Percentiles rank a stretch among this genome's conserved stretches.
phyloP scores from a whole-genome alignment of 2,113 vertebrate species.

The Coracopsis vasa region DNA sequence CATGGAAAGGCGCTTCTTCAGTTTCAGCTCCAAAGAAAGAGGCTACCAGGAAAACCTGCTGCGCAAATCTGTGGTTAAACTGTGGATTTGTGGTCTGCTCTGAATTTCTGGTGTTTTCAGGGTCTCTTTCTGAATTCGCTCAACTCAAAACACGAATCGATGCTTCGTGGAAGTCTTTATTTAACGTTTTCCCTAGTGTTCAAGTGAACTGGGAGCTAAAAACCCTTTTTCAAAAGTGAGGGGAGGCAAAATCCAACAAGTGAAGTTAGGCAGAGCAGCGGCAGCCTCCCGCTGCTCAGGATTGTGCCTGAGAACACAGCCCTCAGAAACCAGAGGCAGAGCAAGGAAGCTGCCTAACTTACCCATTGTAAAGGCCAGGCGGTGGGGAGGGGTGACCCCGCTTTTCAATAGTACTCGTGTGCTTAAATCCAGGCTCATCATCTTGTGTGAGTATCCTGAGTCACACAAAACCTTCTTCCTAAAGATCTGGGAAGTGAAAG shows the following conservation, averaged over 20 bases:
- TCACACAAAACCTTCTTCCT: neutral
- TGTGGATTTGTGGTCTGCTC: neutral
- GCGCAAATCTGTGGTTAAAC: neutral
- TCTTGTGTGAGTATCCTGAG: neutral
- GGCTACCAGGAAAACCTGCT: neutral
- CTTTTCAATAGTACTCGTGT: neutral
- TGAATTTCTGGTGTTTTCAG: neutral
- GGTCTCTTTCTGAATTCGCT: neutral
- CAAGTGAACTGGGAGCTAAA: neutral
- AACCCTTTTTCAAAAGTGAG: neutral
- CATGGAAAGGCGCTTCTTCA: neutral
- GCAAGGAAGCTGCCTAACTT: neutral
- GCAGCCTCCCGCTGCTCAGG: slow-evolving; percentile 37
- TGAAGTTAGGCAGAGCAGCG: neutral
- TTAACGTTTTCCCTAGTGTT: neutral
- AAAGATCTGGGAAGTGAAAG: neutral
- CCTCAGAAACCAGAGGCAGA: neutral
- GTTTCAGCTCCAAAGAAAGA: neutral
- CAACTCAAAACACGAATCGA: neutral
- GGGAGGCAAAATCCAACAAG: neutral
- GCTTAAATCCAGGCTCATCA: neutral
- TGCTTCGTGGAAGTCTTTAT: neutral
- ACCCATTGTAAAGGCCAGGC: neutral
- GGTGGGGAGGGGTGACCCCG: neutral
- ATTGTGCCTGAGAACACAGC: neutral